These are phyloP conservation scores for Buathra laborator DNA, from an alignment of 2,888 invertebrate genomes.

Conservation along the genomic window DNA sequence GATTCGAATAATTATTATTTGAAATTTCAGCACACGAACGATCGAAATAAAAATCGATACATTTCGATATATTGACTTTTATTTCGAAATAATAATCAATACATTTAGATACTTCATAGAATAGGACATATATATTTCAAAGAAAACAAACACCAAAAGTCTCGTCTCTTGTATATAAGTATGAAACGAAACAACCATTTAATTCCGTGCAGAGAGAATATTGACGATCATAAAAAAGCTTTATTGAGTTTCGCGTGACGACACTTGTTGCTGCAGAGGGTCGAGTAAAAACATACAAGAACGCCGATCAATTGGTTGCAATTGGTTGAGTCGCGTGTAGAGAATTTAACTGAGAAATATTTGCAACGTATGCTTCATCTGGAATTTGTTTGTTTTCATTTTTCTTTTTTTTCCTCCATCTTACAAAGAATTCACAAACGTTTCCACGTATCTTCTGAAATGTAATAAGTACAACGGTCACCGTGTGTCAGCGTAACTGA, in stretches of 20 bases:
- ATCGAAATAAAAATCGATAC: not conserved
- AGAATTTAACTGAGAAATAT: slow-evolving; percentile 44
- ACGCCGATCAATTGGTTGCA: slow-evolving; percentile 61
- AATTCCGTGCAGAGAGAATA: slow-evolving; percentile 5
- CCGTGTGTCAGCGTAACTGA: not conserved
- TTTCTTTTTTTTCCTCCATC: not conserved
- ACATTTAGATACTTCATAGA: too few relatives aligned
- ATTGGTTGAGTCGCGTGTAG: slow-evolving; percentile 58
- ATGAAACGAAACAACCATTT: not conserved
- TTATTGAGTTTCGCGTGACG: slow-evolving; percentile 60
- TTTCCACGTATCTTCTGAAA: slow-evolving; percentile 5
- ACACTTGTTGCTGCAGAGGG: slow-evolving; percentile 42
- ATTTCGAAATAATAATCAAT: not conserved
- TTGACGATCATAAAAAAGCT: slow-evolving; percentile 23
- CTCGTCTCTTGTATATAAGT: not conserved
- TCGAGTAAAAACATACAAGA: slow-evolving; percentile 32
- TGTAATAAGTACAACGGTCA: not conserved
- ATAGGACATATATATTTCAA: too few relatives aligned
- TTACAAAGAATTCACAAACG: slow-evolving; percentile 11
- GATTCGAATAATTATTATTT: slow-evolving; percentile 31
- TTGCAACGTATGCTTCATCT: slow-evolving; percentile 42
- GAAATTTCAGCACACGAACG: not conserved
- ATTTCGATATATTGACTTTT: not conserved
- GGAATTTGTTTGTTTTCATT: slow-evolving; percentile 36
- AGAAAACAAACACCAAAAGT: not conserved